Base-by-base conservation (phyloP, 30 jellyfish, hydroid and myxozoan genomes). In the Morbakka virulenta region DNA sequence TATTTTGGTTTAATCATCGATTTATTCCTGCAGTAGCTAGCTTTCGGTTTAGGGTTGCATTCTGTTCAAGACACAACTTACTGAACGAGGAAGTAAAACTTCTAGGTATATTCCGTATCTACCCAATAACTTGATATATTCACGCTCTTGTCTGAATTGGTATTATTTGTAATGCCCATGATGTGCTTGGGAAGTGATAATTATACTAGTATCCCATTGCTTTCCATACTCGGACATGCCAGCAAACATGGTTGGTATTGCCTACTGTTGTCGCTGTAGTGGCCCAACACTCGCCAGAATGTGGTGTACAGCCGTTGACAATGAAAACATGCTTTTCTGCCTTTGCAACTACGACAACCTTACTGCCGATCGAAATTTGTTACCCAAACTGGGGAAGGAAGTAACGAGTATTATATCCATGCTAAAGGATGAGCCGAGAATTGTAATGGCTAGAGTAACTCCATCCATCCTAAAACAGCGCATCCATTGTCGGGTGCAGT, bases 231-330 rank as follows among this genome's bases (percentile, higher is more conserved):
- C 73, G 28, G 72, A 32, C 24, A 62, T 62, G 72, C 72, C 72
- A 62, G 72, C 32, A 21, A 62, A 62, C 72, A 21, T 62, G 32
- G 72, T 62, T 62, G 72, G 57, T 62, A 11, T 35, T 62, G 72
- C 72, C 72, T 32, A 62, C 72, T 62, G 72, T 62, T 62, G 72
- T 62, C 72, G 28, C 72, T 62, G 72, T 62, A 62, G 72, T 62
- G 72, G 28, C 28, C 72, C 72, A 21, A 32, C 72, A 62, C 4
- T 62, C 50, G 72, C 72, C 61, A 62, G 72, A 62, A 62, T n/a
- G 72, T 62, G 72, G 72, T 62, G 32, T 62, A 62, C 72, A 62
- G 72, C 72, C 72, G 72, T 62, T 62, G 72, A 62, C 62, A 62
- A 1, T 62, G 57, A 62, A 62, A 2, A 62, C 72, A 62, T 62